Evolutionary conservation across 2,888 invertebrate genomes (phyloP).

Genomic region (Cephalotes varians): DNA sequence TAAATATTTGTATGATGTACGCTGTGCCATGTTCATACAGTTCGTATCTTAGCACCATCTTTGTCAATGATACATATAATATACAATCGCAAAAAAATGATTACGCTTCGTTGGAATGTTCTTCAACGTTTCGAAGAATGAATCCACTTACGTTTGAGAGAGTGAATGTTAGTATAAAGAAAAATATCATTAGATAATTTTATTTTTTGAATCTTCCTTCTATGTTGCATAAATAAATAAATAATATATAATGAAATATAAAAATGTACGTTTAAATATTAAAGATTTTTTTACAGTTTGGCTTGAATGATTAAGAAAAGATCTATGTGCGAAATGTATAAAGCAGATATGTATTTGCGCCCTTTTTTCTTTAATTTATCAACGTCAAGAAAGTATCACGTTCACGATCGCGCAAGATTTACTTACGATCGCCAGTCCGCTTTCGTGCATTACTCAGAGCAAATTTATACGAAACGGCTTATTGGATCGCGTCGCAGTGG

Average conservation of each 20-base stretch:
- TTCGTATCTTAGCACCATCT: constrained; percentile 70
- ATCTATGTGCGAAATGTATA: not conserved
- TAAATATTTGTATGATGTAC: constrained; percentile 77
- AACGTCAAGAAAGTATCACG: constrained; percentile 47
- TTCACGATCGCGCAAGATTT: constrained; percentile 37
- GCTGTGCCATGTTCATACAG: constrained; percentile 43
- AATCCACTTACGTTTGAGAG: constrained; percentile 13
- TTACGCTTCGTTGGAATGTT: constrained; percentile 59
- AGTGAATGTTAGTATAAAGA: not conserved
- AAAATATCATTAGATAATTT: not conserved
- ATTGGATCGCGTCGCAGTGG: constrained; percentile 52
- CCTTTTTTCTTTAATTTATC: constrained; percentile 22
- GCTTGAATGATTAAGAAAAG: not conserved
- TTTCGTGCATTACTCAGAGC: constrained; percentile 51
- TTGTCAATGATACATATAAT: constrained; percentile 60
- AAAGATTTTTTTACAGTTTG: not conserved
- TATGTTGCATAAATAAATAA: not conserved
- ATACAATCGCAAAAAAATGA: constrained; percentile 65
- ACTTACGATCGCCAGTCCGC: constrained; percentile 44
- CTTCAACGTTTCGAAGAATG: constrained; percentile 60
- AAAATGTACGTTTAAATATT: not conserved
- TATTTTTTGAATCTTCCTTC: not conserved
- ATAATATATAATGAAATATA: not conserved
- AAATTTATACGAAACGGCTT: constrained; percentile 43
- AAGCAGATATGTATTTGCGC: constrained; percentile 2